A percentile compares a stretch with the other conserved stretches of the same genome.
These are phyloP conservation scores for Allygus modestus DNA, from an alignment of 2,888 invertebrate species.

Conservation along the genomic window DNA sequence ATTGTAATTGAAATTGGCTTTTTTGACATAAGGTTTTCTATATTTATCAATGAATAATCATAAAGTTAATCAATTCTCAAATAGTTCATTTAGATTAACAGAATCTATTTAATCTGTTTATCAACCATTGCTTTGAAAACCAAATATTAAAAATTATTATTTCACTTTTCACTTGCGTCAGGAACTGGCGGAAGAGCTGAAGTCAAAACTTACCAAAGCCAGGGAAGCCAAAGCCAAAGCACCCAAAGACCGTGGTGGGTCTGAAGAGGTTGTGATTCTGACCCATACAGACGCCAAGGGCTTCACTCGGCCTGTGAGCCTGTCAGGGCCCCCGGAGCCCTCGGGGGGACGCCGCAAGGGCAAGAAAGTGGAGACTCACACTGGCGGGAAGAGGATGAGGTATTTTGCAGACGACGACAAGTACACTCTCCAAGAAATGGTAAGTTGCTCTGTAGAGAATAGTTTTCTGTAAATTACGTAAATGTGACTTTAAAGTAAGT, in stretches of 20 bases:
- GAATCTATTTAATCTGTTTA: too few species aligned
- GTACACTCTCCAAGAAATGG: slow-evolving; percentile 90
- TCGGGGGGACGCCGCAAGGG: slow-evolving; percentile 75
- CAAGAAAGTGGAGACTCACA: slow-evolving; percentile 84
- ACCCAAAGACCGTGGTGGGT: slow-evolving; percentile 63
- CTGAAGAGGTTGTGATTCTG: slow-evolving; percentile 79
- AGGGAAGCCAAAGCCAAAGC: slow-evolving; percentile 75
- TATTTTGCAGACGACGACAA: slow-evolving; percentile 96
- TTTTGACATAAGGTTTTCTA: too few species aligned
- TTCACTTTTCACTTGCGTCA: too few species aligned
- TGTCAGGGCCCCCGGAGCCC: slow-evolving; percentile 71
- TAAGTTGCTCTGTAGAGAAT: slow-evolving; percentile 73
- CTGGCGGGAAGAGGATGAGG: slow-evolving; percentile 82
- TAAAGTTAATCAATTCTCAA: too few species aligned
- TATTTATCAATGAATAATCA: too few species aligned
- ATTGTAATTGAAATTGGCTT: too few species aligned
- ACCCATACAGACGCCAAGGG: slow-evolving; percentile 84
- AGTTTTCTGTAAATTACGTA: too few species aligned
- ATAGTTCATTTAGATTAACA: too few species aligned
- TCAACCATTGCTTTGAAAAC: too few species aligned
- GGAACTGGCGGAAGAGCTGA: slow-evolving; percentile 83
- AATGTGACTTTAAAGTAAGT: too few species aligned
- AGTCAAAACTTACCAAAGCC: slow-evolving; percentile 85
- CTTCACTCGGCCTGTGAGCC: slow-evolving; percentile 81
- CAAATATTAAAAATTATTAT: too few species aligned